Base-by-base conservation (phyloP, 2,113 vertebrate species). In the Cryptomyrus ogoouensis region DNA sequence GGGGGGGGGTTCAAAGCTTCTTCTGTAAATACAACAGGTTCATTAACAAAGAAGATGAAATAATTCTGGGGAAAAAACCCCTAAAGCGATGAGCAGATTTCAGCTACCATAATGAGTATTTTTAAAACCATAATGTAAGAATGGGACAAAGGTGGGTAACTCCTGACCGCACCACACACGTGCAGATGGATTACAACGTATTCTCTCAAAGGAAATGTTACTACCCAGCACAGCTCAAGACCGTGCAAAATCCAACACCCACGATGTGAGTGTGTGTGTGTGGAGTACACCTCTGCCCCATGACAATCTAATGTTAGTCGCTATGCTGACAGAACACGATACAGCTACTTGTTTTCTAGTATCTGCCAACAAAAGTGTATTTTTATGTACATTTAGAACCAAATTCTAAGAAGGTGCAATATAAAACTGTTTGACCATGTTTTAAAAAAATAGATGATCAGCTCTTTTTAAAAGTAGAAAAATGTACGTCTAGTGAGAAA, bases 391-490 rank as follows among this genome's bases (percentile, higher is more conserved):
- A 84, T 84, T 47, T 46, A 87, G 50, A 53, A 53, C 47, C 50
- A 53, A 87, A 88, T 83, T 83, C 50, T 83, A 53, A 24, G 56
- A 62, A 89, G 80, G 27, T 39, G 89, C 24, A 44, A 84, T 89
- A 74, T 84, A 84, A 89, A 83, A 89, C 74, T 39, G 70, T 49
- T 24, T 56, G 89, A 53, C 89, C 89, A 89, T 89, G 77, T 89
- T 44, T 62, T 84, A 74, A 62, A 84, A 89, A 89, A 88, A 62
- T 62, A 44, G 80, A 85, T 89, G 80, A 53, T 80, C 80, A 66
- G n/a, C 80, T 84, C 19, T 84, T 84, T 89, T 46, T 56, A 52
- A 89, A 85, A 89, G 53, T 89, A 84, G 77, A 89, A 89, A 84
- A 84, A 84, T 53, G 87, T 39, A 62, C 62, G 4, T 62, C 87